Base-by-base conservation (phyloP, 1,140 invertebrate species). In the Leptinotarsa undecemlineata region DNA sequence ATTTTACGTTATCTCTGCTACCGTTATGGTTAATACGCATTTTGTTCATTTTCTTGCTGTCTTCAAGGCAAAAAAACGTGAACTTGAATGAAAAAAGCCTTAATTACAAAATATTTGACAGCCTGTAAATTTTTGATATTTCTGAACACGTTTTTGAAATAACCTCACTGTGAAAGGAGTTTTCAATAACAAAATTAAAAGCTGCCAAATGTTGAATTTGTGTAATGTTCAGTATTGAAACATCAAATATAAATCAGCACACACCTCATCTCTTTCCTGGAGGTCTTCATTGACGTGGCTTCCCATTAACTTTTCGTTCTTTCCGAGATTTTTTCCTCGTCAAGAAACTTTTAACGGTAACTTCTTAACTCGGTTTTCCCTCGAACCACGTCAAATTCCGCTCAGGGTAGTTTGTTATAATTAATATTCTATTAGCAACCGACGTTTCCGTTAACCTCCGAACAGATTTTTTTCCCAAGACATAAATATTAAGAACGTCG, bases 371-470 rank as follows among this genome's bases (percentile, higher is more conserved):
- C 17, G 66, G 42, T 68, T 68, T 68, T 33, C 19, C 66, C 19
- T 17, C n/a, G 42, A 68, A 48, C 68, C 57, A 60, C 48, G 69
- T 71, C 51, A 57, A 57, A 11, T 42, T 57, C 6, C 51, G n/a
- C 51, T 17, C 51, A 15, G n/a, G 51, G 51, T 57, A 71, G 69
- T 71, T 71, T 60, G 69, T 60, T 33, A 68, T 23, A 61, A 71
- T 71, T 71, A 71, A 71, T 71, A 71, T 71, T 71, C 69, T 71
- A 71, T 71, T 71, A 71, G 69, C 69, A 51, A 71, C 48, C 17
- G 42, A 23, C 21, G 48, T 33, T 60, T 48, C 17, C 13, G 48
- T 21, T 17, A 71, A 71, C 48, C 69, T 71, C 51, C 17, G 42
- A 57, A 70, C 68, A 60, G 57, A 26, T 57, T 68, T 68, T 68